Conservation (phyloP, 1,140 invertebrate species). For the Brachionus rubens region DNA sequence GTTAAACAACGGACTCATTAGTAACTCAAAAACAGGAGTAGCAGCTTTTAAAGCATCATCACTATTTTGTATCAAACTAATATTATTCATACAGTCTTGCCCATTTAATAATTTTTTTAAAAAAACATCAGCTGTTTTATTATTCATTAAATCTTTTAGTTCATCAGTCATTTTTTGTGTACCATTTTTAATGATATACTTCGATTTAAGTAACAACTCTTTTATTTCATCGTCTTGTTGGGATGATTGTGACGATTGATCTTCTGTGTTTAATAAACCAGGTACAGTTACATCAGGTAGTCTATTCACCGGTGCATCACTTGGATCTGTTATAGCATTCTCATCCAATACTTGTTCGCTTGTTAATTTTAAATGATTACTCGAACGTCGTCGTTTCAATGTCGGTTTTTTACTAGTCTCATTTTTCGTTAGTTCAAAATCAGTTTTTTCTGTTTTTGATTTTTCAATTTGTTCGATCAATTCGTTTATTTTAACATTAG, state of each 20-base stretch:
- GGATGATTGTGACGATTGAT: constrained; percentile 20
- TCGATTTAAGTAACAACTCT: background rate
- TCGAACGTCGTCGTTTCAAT: background rate
- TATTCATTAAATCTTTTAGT: background rate
- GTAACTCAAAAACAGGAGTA: constrained; percentile 12
- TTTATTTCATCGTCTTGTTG: constrained; percentile 42
- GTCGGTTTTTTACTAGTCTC: background rate
- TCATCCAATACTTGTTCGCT: background rate
- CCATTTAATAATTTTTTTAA: constrained; percentile 10
- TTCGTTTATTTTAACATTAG: constrained; percentile 27
- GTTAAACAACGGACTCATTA: constrained; percentile 24
- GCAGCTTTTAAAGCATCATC: background rate
- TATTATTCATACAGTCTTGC: background rate
- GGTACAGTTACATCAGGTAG: background rate
- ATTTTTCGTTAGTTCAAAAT: background rate
- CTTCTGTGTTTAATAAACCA: background rate
- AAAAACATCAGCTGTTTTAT: background rate
- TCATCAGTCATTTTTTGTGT: background rate
- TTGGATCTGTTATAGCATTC: constrained; percentile 28
- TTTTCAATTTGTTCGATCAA: constrained; percentile 28
- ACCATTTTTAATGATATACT: background rate
- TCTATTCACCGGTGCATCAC: background rate
- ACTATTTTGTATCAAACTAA: background rate
- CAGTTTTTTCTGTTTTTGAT: constrained; percentile 1
- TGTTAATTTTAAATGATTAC: background rate